Percentiles rank a stretch among this genome's conserved stretches.
These are phyloP conservation scores for Eclectus roratus DNA, from an alignment of 2,113 vertebrate genomes.

Conservation along the genomic window DNA sequence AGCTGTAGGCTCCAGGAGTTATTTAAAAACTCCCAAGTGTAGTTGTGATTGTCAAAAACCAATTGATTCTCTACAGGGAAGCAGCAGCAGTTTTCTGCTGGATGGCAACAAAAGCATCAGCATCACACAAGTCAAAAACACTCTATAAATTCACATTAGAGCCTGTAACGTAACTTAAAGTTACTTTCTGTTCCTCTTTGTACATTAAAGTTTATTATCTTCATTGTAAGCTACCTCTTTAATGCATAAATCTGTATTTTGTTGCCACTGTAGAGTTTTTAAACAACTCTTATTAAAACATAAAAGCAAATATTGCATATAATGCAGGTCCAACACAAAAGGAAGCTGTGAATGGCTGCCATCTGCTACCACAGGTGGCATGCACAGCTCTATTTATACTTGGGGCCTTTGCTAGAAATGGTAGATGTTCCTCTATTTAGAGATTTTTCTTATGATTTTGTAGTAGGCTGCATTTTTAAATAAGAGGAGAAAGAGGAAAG, in stretches of 20 bases:
- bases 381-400: slow-evolving; percentile 25
- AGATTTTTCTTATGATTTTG: not conserved
- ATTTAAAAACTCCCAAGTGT: not conserved
- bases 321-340: slow-evolving; percentile 3
- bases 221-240: not conserved
- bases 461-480: not conserved
- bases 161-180: not conserved
- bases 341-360: slow-evolving; percentile 29
- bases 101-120: not conserved
- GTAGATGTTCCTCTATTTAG: not conserved
- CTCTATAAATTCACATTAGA: not conserved
- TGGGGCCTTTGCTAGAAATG: not conserved
- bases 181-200: not conserved
- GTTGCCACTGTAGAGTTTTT: not conserved
- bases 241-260: not conserved
- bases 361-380: slow-evolving; percentile 52
- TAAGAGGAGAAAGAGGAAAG: not conserved
- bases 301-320: slow-evolving; percentile 11
- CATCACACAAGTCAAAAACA: not conserved
- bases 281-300: not conserved
- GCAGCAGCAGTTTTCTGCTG: not conserved
- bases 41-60: not conserved
- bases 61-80: not conserved
- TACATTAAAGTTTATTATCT: not conserved
- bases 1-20: not conserved